Evolutionary conservation across 2,113 vertebrate species (phyloP).

Genomic region (Terrapene triunguis): DNA sequence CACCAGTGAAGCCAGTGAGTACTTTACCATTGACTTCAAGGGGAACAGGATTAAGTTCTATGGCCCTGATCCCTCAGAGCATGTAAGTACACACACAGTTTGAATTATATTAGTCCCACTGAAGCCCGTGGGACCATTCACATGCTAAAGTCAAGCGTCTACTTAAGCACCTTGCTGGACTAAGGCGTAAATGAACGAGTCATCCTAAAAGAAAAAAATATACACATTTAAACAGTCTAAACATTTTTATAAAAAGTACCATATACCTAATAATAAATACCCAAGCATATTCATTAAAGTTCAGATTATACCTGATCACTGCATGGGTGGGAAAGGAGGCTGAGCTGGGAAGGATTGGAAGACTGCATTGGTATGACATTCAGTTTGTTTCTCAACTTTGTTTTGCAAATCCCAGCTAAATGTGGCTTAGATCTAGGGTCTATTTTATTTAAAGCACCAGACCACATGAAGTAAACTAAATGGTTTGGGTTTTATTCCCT

Average conservation of each 20-base stretch:
- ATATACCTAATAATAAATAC: not conserved
- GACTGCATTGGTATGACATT: not conserved
- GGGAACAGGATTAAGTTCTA: not conserved
- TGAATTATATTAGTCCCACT: not conserved
- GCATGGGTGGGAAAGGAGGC: not conserved
- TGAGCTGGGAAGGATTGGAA: not conserved
- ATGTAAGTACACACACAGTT: not conserved
- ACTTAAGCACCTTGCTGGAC: not conserved
- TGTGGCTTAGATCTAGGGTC: not conserved
- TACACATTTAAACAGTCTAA: not conserved
- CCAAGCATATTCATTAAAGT: not conserved
- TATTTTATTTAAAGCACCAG: not conserved
- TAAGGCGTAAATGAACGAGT: rapidly evolving
- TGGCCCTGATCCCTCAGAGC: not conserved
- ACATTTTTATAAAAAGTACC: not conserved
- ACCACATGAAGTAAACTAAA: not conserved
- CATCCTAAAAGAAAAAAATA: not conserved
- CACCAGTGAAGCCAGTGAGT: not conserved
- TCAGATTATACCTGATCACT: not conserved
- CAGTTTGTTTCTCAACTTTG: not conserved
- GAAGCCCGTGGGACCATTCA: not conserved
- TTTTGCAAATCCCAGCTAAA: not conserved
- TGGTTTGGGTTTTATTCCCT: not conserved
- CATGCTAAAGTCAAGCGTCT: not conserved
- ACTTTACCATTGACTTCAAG: not conserved